Conservation (phyloP, 2,888 invertebrate species). For the Cartodere bifasciata region DNA sequence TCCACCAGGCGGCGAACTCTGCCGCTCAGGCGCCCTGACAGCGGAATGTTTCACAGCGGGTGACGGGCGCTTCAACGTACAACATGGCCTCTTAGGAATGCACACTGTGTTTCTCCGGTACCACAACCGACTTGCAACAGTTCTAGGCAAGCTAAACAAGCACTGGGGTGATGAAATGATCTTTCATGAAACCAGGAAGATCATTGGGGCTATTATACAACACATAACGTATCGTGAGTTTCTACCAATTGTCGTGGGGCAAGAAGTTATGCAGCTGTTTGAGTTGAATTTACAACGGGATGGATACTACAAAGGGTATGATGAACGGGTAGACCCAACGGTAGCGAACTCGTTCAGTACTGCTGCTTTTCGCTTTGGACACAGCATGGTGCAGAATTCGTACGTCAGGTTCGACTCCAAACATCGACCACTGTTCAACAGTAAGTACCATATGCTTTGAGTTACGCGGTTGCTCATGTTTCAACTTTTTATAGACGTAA, state of each 20-base stretch:
- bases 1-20: conserved; percentile 51
- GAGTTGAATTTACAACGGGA: conserved; percentile 53
- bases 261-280: conserved; percentile 62
- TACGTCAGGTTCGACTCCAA: conserved; percentile 60
- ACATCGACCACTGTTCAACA: conserved; percentile 55
- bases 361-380: conserved; percentile 78
- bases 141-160: conserved; percentile 58
- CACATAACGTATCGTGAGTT: conserved; percentile 78
- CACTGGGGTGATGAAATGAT: conserved; percentile 83
- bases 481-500: conserved; percentile 55
- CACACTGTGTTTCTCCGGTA: conserved; percentile 65
- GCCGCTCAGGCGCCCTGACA: conserved; percentile 57
- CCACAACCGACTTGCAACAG: conserved; percentile 62
- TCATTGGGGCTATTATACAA: conserved; percentile 70
- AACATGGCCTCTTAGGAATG: conserved; percentile 63
- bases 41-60: conserved; percentile 68
- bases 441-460: conserved; percentile 39
- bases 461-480: background rate
- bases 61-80: conserved; percentile 67
- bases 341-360: conserved; percentile 69
- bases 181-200: conserved; percentile 72
- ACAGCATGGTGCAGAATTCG: conserved; percentile 70
- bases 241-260: conserved; percentile 59
- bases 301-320: conserved; percentile 62
- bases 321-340: conserved; percentile 54